Evolutionary conservation across 2,888 invertebrate species (phyloP).

Genomic region (Drosophila subquinaria): DNA sequence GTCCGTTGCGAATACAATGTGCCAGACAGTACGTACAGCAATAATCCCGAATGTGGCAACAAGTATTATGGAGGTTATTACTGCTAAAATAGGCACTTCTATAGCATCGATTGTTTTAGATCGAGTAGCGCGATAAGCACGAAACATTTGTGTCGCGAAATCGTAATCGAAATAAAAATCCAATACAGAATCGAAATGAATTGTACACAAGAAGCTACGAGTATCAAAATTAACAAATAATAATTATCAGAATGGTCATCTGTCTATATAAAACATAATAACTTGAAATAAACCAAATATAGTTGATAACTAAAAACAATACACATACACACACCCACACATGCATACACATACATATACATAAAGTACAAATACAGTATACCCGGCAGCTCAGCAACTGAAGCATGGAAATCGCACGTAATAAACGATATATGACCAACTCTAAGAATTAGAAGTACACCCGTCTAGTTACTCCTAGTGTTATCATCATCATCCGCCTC

Average conservation of each 20-base stretch:
- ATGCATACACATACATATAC: conserved; percentile 48
- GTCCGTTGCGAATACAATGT: conserved; percentile 84
- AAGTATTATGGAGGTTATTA: conserved; percentile 85
- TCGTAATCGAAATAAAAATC: conserved; percentile 19
- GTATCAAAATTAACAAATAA: conserved; percentile 18
- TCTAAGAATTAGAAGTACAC: conserved; percentile 28
- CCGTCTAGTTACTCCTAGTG: conserved; percentile 12
- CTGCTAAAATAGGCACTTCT: conserved; percentile 86
- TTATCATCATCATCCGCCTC: conserved; percentile 20
- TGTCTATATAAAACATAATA: conserved; percentile 29
- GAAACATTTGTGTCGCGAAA: conserved; percentile 9
- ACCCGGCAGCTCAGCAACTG: conserved; percentile 23
- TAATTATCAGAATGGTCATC: conserved; percentile 20
- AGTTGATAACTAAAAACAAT: conserved; percentile 63
- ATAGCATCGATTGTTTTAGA: conserved; percentile 84
- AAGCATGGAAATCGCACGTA: conserved; percentile 20
- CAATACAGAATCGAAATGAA: conserved; percentile 24
- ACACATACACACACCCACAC: conserved; percentile 37
- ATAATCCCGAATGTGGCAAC: conserved; percentile 84
- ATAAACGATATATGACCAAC: conserved; percentile 40
- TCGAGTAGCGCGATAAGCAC: conserved; percentile 46
- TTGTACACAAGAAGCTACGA: conserved; percentile 12
- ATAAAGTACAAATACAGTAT: conserved; percentile 70
- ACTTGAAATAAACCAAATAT: conserved; percentile 75
- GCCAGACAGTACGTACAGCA: conserved; percentile 86